These are phyloP conservation scores for Rousettus leschenaultii DNA, from an alignment of 2,113 vertebrate genomes.

Conservation along the genomic window DNA sequence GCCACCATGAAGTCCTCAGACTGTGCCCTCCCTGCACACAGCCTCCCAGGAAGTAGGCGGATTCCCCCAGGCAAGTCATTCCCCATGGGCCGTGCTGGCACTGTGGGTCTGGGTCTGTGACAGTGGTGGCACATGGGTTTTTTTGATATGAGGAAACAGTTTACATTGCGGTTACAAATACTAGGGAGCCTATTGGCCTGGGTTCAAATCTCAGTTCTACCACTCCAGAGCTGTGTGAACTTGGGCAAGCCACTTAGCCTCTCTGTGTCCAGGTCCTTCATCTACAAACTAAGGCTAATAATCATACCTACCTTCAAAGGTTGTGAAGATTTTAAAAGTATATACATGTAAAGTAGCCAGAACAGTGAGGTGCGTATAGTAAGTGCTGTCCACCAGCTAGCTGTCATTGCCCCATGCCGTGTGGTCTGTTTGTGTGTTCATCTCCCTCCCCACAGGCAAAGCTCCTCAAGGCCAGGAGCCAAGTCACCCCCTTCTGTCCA, in stretches of 20 bases:
- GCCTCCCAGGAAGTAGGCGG: neutral
- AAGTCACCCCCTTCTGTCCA: neutral
- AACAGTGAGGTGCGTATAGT: accelerated
- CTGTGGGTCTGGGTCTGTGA: neutral
- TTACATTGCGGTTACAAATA: neutral
- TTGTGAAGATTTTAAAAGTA: neutral
- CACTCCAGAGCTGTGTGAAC: neutral
- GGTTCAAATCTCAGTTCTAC: neutral
- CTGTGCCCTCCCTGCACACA: neutral
- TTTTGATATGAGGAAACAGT: too few relatives aligned
- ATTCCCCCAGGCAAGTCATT: neutral
- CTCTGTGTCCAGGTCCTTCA: neutral
- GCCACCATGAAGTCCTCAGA: neutral
- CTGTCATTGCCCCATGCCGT: accelerated
- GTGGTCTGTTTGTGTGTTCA: accelerated
- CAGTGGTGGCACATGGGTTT: accelerated
- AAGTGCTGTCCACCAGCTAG: accelerated
- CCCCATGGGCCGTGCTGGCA: neutral
- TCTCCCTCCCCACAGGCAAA: accelerated
- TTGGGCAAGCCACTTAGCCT: neutral
- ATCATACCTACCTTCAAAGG: neutral
- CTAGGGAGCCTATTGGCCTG: neutral
- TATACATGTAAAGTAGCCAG: neutral
- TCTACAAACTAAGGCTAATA: neutral
- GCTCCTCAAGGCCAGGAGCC: neutral